Base-by-base conservation (phyloP, 2,797 vertebrate genomes). In the Apodemus agrarius region DNA sequence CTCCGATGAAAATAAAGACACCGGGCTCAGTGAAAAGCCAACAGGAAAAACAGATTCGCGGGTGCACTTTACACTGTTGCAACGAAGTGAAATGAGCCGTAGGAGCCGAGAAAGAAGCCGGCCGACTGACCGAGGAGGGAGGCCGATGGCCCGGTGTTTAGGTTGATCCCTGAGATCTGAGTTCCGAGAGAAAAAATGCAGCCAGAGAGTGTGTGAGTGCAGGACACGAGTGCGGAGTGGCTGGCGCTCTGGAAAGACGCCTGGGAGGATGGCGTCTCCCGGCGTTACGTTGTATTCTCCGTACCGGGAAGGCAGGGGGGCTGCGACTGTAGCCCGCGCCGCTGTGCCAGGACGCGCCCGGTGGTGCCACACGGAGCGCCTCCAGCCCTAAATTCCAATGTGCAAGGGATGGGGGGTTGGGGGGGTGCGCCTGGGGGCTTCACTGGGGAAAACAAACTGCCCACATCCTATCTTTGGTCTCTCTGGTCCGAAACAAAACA, bases 91-190 rank as follows among this genome's bases (percentile, higher is more conserved):
- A 96, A 91, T 91, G 96, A 97, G 96, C 96, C 69, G 91, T 37
- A 91, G 92, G 40, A 93, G 94, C 95, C 93, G 95, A 97, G 98
- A 92, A 74, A 97, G 97, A 98, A 98, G 95, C 94, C 96, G 94
- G 97, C 96, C 96, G 89, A 61, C 84, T 34, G 91, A 89, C 89
- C 89, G 22, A 57, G 54, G 31, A 67, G 63, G 54, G 26, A 61
- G 63, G 95, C 95, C 86, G 96, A 86, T 81, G 96, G 94, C 96
- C 90, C 79, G 49, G 37, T 74, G 75, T 97, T 97, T 96, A 94
- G 95, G 96, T 90, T 79, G 94, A 97, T 97, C 93, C 89, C 96
- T 79, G 90, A 97, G 96, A 97, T 97, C 97, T 87, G 91, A 94
- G 83, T 91, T 88, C 67, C 75, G 91, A 95, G 90, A 61, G 93